Evolutionary conservation across 2,888 invertebrate genomes (phyloP), one percentile per base, ranked within the genome.

Genomic region (Ceramica pisi): DNA sequence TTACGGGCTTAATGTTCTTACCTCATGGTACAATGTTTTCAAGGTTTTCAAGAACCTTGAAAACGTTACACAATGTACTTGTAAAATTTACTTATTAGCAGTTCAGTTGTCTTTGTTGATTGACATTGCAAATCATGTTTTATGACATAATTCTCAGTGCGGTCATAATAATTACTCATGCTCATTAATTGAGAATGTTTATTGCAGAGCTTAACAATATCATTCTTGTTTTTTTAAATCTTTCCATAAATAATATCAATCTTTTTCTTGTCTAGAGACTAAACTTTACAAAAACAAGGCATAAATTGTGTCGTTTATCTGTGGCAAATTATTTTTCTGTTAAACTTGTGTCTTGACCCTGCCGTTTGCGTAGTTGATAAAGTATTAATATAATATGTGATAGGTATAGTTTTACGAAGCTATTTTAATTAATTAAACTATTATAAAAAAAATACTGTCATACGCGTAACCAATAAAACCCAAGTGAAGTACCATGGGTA

Each of bases 251-350:
- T 67, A 78, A 68, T 67, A 78, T 82, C 74, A 86, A 87, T 88
- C 80, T 82, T 80, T 46, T 84, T 82, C 80, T 82, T 78, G 79
- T 75, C 44, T 72, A 50, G 70, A 69, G 79, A 78, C 73, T 76
- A 83, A 85, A 84, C 78, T 84, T 85, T 78, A 90, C 83, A 83
- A 90, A 90, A 92, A 91, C 90, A 92, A 90, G 83, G 86, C 88
- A 90, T 91, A 89, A 90, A 91, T 90, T 90, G 88, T 90, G 84
- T 70, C 73, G 74, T 81, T 93, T 94, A 95, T 94, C 94, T 84
- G 87, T 90, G 89, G 94, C 94, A 94, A 95, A 95, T 95, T 95
- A 94, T 95, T 94, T 94, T 95, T 94, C 93, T 94, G 93, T 93
- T 91, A 88, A 87, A 88, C 89, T 90, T 85, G 88, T 89, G 88